phyloP scores from a whole-genome alignment of 2,797 vertebrate species.

The Siniperca undulata region DNA sequence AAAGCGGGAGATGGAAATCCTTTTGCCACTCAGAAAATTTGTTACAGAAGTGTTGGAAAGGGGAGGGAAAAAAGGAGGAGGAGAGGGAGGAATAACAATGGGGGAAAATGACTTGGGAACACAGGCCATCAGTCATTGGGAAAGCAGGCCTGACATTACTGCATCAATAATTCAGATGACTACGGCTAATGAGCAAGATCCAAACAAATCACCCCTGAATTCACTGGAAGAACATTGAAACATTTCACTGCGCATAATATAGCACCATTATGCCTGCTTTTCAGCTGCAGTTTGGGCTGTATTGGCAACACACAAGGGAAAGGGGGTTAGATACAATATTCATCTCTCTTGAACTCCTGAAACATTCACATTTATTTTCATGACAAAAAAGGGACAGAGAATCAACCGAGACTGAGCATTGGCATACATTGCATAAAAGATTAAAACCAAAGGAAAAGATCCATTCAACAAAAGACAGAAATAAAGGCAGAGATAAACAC shows the following conservation, averaged over 20 bases:
- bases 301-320: constrained; percentile 42
- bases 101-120: constrained; percentile 70
- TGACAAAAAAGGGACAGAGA: constrained; percentile 9
- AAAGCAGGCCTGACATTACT: constrained; percentile 73
- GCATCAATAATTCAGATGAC: constrained; percentile 84
- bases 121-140: constrained; percentile 72
- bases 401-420: constrained; percentile 8
- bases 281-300: constrained; percentile 53
- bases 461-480: background rate
- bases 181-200: constrained; percentile 78
- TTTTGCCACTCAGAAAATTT: constrained; percentile 60
- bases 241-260: constrained; percentile 61
- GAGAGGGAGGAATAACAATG: constrained; percentile 64
- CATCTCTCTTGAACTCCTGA: constrained; percentile 42
- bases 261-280: constrained; percentile 52
- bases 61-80: constrained; percentile 31
- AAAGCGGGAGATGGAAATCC: constrained; percentile 40
- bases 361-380: constrained; percentile 49
- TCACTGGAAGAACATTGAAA: constrained; percentile 68
- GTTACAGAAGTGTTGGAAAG: constrained; percentile 53
- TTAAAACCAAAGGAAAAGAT: constrained; percentile 1
- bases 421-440: constrained; percentile 1
- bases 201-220: constrained; percentile 79
- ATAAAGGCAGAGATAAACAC: background rate
- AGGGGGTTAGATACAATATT: constrained; percentile 38